phyloP scores from a whole-genome alignment of 2,888 invertebrate genomes.

The Pollenia angustigena region DNA sequence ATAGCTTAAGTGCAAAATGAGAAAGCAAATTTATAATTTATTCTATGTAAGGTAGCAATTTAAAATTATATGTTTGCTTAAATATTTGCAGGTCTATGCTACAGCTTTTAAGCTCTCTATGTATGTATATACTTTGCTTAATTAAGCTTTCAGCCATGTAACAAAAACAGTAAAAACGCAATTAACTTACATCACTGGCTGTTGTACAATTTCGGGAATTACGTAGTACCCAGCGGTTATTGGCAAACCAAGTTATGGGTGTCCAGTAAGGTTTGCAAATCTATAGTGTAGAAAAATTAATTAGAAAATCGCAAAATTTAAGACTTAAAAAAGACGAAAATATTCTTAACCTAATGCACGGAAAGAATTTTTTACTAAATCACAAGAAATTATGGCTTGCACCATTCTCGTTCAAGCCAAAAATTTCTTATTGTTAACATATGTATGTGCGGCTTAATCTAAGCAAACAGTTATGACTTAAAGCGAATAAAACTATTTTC shows the following conservation, averaged over 20 bases:
- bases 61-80: too few relatives aligned
- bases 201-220: conserved; percentile 65
- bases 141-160: not conserved
- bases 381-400: too few relatives aligned
- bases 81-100: not conserved
- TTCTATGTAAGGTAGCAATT: too few relatives aligned
- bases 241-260: conserved; percentile 66
- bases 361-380: too few relatives aligned
- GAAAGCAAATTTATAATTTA: too few relatives aligned
- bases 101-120: not conserved
- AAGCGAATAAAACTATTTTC: too few relatives aligned
- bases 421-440: too few relatives aligned
- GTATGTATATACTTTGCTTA: not conserved
- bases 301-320: conserved; percentile 20
- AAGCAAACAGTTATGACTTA: too few relatives aligned
- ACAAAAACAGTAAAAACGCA: too few relatives aligned
- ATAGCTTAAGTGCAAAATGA: not conserved
- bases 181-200: conserved; percentile 62
- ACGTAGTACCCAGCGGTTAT: conserved; percentile 64
- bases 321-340: not conserved
- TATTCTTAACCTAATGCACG: too few relatives aligned
- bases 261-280: conserved; percentile 69
- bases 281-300: conserved; percentile 51
- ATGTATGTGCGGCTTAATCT: too few relatives aligned
- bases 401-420: too few relatives aligned